Evolutionary conservation across 2,888 invertebrate genomes (phyloP), one percentile per base, ranked within the genome.

Genomic region (Apamea crenata): DNA sequence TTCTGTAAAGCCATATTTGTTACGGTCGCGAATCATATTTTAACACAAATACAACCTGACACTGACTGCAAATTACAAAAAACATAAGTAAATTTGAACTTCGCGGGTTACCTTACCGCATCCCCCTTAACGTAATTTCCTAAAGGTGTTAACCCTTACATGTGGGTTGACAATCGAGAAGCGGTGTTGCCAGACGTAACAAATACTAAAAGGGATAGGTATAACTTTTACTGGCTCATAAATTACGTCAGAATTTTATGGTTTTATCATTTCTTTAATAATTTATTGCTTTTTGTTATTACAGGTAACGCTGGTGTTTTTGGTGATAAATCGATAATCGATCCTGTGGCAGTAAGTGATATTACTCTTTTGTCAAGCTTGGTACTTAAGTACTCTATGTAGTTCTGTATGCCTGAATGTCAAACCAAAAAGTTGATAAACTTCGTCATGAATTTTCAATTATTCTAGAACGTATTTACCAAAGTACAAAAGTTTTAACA

Each of bases 281-380:
- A 87, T 84, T 84, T 84, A 80, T 87, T 68, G 40, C 36, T 77
- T 67, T 87, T 76, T 75, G 25, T 86, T 85, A 77, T 85, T 85
- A 70, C 85, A 87, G 85, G 85, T 87, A 85, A 69, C 14, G 56
- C 63, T 70, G 50, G 32, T 76, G 75, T 21, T 83, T 74, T 84
- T 75, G 40, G 18, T 14, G 47, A 74, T 65, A 36, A 59, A 44
- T 36, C 25, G 63, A 14, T 47, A 75, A 59, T 16, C 25, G n/a
- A n/a, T 72, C 29, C 16, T 25, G 5, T 36, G 29, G 1, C 25
- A 16, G 80, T 81, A 69, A 81, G 83, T 69, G 44, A 36, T 29
- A 44, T 8, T 63, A 63, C 1, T 32, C 63, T 32, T 63, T 29
- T 63, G 16, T 32, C 3, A 59, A 59, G 10, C 2, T 56, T 18